These are phyloP conservation scores for Campoplex capitator DNA, from an alignment of 2,888 invertebrate genomes.

Conservation along the genomic window DNA sequence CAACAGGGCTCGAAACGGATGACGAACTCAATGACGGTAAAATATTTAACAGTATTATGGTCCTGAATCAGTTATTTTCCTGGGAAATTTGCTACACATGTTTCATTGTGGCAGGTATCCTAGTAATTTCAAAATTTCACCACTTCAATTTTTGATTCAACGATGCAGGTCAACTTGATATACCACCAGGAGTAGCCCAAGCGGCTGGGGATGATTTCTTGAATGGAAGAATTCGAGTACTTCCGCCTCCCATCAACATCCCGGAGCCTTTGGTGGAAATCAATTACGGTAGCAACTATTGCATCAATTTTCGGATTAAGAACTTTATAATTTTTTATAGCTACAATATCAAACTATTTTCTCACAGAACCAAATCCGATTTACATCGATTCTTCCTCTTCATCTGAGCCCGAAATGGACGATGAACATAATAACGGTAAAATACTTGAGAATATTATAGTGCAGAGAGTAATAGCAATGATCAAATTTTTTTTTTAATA, in stretches of 20 bases:
- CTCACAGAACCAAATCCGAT: no score
- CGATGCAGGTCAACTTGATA: background rate
- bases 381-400: no score
- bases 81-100: no score
- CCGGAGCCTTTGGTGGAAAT: background rate
- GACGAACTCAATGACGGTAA: conserved; percentile 4
- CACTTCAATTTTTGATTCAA: background rate
- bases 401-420: no score
- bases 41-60: conserved; percentile 3
- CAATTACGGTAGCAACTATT: conserved; percentile 13
- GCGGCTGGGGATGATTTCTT: background rate
- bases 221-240: background rate
- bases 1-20: conserved; percentile 1
- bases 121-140: background rate
- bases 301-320: background rate
- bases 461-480: no score
- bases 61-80: background rate
- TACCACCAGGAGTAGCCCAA: background rate
- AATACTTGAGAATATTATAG: no score
- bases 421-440: no score
- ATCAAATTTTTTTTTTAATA: no score
- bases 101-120: no score
- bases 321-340: background rate
- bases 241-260: background rate
- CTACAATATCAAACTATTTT: no score